A percentile compares a stretch with the other conserved stretches of the same genome.
Conservation (phyloP, 1,140 invertebrate genomes). For the Caenorhabditis inopinata region DNA sequence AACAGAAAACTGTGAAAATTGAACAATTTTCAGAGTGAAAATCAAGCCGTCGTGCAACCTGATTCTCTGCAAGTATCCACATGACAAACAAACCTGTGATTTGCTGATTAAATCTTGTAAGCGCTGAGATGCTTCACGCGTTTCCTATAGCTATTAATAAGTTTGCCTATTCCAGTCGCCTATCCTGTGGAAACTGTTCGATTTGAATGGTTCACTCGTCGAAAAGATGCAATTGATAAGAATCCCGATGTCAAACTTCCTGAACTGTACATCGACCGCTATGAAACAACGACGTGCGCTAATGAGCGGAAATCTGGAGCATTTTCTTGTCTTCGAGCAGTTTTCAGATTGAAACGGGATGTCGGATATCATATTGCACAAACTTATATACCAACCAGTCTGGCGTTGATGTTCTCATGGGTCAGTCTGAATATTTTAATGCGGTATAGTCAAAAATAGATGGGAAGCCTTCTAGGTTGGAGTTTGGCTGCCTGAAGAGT, state of each 20-base stretch:
- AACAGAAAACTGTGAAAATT: background rate
- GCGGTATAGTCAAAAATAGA: conserved; percentile 33
- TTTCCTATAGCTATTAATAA: too few relatives aligned
- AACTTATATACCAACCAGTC: conserved; percentile 81
- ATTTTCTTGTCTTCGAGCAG: conserved; percentile 73
- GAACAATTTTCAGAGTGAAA: conserved; percentile 57
- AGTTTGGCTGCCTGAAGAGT: conserved; percentile 65
- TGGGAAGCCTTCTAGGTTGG: conserved; percentile 42
- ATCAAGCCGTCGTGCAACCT: conserved; percentile 65
- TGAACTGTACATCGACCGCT: conserved; percentile 63
- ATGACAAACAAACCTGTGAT: conserved; percentile 66
- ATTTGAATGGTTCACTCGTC: conserved; percentile 65
- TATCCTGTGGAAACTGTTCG: conserved; percentile 65
- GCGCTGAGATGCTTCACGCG: background rate
- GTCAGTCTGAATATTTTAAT: conserved; percentile 68
- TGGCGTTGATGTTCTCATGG: conserved; percentile 84
- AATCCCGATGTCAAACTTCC: conserved; percentile 66
- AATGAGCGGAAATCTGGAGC: conserved; percentile 67
- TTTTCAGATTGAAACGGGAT: conserved; percentile 81
- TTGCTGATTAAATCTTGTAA: conserved; percentile 65
- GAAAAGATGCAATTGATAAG: conserved; percentile 63
- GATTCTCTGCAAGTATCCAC: conserved; percentile 65
- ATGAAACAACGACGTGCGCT: conserved; percentile 61
- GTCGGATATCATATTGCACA: conserved; percentile 84
- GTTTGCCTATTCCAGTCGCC: conserved; percentile 65